These are phyloP conservation scores for Porites rus DNA, from an alignment of 92 coral and sea anemone species.

Conservation along the genomic window DNA sequence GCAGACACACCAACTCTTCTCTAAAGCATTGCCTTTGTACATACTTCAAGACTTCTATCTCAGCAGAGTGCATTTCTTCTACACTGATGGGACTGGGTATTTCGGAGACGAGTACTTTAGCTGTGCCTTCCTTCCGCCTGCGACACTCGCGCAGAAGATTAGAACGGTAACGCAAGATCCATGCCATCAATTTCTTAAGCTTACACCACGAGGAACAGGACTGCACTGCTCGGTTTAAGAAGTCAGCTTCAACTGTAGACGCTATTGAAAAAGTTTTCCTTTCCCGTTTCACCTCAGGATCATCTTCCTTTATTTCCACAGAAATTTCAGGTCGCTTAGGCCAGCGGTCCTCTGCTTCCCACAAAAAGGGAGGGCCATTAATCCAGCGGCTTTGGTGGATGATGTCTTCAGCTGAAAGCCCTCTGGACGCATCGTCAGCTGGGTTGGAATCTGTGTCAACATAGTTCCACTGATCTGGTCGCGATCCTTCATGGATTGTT, in stretches of 20 bases:
- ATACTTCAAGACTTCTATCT: slow-evolving; percentile 45
- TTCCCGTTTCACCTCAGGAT: slow-evolving; percentile 64
- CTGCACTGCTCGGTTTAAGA: slow-evolving; percentile 44
- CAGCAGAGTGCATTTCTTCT: slow-evolving; percentile 53
- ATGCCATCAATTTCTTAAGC: slow-evolving; percentile 64
- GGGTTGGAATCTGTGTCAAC: slow-evolving; percentile 70
- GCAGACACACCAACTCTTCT: slow-evolving; percentile 47
- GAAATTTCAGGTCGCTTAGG: slow-evolving; percentile 57
- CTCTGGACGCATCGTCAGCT: slow-evolving; percentile 78
- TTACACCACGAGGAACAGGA: slow-evolving; percentile 56
- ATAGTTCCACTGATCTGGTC: slow-evolving; percentile 67
- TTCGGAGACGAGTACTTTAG: slow-evolving; percentile 1
- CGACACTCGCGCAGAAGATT: slow-evolving; percentile 44
- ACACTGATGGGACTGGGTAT: slow-evolving; percentile 47
- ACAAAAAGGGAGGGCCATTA: slow-evolving; percentile 18
- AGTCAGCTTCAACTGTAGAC: too few relatives aligned
- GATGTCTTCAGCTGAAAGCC: slow-evolving; percentile 50
- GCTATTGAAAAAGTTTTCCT: slow-evolving; percentile 22
- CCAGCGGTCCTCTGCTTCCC: slow-evolving; percentile 51
- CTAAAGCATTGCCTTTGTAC: slow-evolving; percentile 46
- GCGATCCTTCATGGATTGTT: slow-evolving; percentile 56
- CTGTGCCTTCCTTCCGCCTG: slow-evolving; percentile 34
- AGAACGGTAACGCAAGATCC: slow-evolving; percentile 57
- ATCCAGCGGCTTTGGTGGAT: slow-evolving; percentile 32
- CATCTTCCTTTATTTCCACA: slow-evolving; percentile 43